Percentiles rank a stretch among this genome's conserved stretches.
Evolutionary conservation across 2,113 vertebrate genomes (phyloP).

Genomic region (Chloropsis cyanopogon): DNA sequence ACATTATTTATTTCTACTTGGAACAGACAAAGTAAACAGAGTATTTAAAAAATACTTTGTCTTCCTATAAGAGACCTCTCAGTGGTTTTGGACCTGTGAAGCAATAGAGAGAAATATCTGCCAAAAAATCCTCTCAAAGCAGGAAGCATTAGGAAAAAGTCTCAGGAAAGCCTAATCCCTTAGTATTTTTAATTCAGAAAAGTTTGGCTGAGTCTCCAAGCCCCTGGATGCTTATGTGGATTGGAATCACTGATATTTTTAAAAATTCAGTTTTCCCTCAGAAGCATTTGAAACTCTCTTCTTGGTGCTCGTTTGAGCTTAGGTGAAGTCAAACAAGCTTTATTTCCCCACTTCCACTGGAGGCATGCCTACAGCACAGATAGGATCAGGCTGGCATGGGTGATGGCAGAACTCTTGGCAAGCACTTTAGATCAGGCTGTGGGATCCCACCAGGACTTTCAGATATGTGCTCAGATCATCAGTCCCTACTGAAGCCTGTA

Average conservation of each 20-base stretch:
- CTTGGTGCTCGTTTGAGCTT: neutral
- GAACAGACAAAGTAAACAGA: neutral
- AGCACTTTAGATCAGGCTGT: neutral
- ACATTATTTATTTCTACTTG: neutral
- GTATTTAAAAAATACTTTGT: neutral
- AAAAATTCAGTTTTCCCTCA: neutral
- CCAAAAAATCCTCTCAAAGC: neutral
- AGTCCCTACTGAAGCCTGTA: neutral
- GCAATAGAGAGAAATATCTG: neutral
- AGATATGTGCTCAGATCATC: neutral
- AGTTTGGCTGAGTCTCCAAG: conserved; percentile 6
- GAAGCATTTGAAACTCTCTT: neutral
- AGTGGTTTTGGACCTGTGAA: neutral
- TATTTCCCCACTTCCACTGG: neutral
- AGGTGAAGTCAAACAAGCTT: neutral
- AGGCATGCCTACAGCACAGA: neutral
- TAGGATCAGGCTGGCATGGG: neutral
- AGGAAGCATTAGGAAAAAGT: conserved; percentile 25
- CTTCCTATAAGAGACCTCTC: neutral
- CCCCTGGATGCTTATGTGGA: neutral
- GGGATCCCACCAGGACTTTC: neutral
- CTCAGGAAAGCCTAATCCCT: conserved; percentile 42
- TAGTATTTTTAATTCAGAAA: neutral
- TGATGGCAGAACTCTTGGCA: neutral
- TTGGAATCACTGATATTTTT: neutral